phyloP scores from a whole-genome alignment of 2,888 invertebrate species.

The Sarcophaga carnaria region DNA sequence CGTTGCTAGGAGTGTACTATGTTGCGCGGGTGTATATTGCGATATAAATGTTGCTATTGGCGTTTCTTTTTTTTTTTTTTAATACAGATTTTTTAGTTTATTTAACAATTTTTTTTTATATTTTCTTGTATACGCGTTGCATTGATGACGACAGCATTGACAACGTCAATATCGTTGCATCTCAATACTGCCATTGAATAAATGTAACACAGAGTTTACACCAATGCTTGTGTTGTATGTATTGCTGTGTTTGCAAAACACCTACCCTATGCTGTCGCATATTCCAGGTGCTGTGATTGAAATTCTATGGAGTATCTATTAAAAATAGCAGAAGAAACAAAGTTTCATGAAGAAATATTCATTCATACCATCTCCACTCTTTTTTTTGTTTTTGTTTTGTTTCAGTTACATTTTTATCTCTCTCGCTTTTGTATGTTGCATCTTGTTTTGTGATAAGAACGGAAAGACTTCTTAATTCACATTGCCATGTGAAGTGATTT shows the following conservation, averaged over 20 bases:
- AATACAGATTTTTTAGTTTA: neutral
- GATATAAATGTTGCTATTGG: conserved; percentile 13
- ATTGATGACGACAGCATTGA: conserved; percentile 11
- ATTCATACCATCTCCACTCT: neutral
- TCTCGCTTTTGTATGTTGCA: too few relatives aligned
- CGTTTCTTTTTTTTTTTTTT: conserved; percentile 5
- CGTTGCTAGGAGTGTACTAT: conserved; percentile 39
- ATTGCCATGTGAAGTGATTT: too few relatives aligned
- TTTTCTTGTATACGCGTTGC: conserved; percentile 24
- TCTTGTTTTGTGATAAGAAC: too few relatives aligned
- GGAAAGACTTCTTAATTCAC: too few relatives aligned
- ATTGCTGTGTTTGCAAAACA: neutral
- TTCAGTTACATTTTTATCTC: too few relatives aligned
- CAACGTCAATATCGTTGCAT: conserved; percentile 34
- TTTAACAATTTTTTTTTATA: conserved; percentile 20
- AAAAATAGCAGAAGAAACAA: conserved; percentile 17
- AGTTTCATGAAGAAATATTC: conserved; percentile 45
- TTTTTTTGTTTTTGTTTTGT: too few relatives aligned
- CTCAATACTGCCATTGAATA: conserved; percentile 55
- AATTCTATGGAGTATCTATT: conserved; percentile 14
- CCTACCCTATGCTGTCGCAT: conserved; percentile 36
- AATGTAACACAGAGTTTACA: conserved; percentile 58
- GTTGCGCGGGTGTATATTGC: conserved; percentile 21
- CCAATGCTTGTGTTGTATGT: conserved; percentile 48
- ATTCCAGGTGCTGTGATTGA: conserved; percentile 45